Conservation (phyloP, 1,140 invertebrate species). For the Sycobia sp. region DNA sequence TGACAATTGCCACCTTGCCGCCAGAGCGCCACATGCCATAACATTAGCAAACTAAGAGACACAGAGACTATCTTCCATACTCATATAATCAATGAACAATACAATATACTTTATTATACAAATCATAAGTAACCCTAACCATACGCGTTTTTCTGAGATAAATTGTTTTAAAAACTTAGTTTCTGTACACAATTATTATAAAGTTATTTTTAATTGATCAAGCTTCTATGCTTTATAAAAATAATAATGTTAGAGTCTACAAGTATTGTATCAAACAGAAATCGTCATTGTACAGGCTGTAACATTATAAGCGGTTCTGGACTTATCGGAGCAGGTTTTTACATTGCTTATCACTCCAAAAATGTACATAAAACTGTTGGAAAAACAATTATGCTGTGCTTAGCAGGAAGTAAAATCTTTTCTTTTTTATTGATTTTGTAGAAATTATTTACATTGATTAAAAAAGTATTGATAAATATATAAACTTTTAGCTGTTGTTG, state of each 20-base stretch:
- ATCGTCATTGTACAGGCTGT: conserved; percentile 54
- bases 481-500: conserved; percentile 37
- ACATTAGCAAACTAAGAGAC: no score
- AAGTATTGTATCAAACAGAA: conserved; percentile 43
- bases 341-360: conserved; percentile 51
- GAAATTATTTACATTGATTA: neutral
- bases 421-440: conserved; percentile 30
- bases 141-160: no score
- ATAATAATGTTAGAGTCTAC: conserved; percentile 35
- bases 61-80: no score
- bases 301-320: conserved; percentile 53
- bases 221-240: neutral
- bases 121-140: no score
- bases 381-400: conserved; percentile 45
- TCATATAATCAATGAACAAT: no score
- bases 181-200: neutral
- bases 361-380: conserved; percentile 43
- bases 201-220: no score
- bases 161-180: no score
- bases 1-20: no score
- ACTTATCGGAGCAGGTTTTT: conserved; percentile 54
- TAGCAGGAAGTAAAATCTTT: conserved; percentile 44
- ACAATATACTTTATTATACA: no score
- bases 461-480: neutral
- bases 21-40: no score